These are phyloP conservation scores for Cyprinodon tularosa DNA, from an alignment of 2,113 vertebrate species.

Conservation along the genomic window DNA sequence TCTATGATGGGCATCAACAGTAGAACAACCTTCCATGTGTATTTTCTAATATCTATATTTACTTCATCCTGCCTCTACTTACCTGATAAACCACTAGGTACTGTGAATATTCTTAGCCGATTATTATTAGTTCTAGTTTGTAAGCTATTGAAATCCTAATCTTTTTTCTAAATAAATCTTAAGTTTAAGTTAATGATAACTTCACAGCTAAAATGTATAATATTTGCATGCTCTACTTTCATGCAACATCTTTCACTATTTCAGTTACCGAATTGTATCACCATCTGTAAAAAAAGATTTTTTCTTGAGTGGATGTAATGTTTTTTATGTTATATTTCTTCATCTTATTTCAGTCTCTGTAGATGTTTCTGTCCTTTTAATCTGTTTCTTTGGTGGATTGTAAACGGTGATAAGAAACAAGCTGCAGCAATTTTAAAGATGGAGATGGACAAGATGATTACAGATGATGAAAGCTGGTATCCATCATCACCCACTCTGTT, in stretches of 20 bases:
- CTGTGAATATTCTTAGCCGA: background rate
- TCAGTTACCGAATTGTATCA: conserved; percentile 44
- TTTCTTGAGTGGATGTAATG: conserved; percentile 48
- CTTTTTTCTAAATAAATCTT: background rate
- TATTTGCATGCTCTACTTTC: conserved; percentile 44
- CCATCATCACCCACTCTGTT: conserved; percentile 70
- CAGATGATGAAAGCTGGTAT: conserved; percentile 70
- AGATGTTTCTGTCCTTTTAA: conserved; percentile 33
- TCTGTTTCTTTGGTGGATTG: conserved; percentile 54
- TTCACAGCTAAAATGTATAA: conserved; percentile 37
- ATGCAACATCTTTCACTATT: conserved; percentile 38
- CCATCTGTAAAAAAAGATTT: conserved; percentile 60
- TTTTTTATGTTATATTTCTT: background rate
- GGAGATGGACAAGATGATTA: conserved; percentile 71
- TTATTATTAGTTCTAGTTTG: background rate
- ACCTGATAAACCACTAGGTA: background rate
- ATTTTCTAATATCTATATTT: background rate
- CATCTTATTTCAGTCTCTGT: conserved; percentile 37
- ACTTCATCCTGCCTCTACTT: background rate
- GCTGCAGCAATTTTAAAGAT: conserved; percentile 57
- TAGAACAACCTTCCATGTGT: too few species aligned
- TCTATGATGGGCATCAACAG: too few species aligned
- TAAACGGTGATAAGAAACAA: conserved; percentile 55
- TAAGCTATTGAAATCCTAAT: background rate
- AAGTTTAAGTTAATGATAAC: conserved; percentile 51